phyloP scores from a whole-genome alignment of 1,140 invertebrate species.

The Ectropis grisescens region DNA sequence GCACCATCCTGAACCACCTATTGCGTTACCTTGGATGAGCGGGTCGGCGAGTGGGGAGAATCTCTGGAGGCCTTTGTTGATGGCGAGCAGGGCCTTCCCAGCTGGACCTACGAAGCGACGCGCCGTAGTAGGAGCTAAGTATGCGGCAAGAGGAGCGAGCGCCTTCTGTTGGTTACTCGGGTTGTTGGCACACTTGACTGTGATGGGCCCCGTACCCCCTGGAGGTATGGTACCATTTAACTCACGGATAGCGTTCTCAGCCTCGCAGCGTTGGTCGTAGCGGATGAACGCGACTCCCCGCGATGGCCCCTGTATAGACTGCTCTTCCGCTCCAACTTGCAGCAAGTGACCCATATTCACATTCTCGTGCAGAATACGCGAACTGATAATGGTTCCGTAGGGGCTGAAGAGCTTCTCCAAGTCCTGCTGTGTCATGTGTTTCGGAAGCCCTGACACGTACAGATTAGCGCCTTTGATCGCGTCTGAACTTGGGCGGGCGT shows the following conservation, averaged over 20 bases:
- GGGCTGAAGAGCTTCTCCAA: slow-evolving; percentile 86
- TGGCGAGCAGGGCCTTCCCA: slow-evolving; percentile 85
- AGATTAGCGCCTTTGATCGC: slow-evolving; percentile 92
- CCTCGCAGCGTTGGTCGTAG: slow-evolving; percentile 74
- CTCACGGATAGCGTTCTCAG: slow-evolving; percentile 73
- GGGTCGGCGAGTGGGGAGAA: slow-evolving; percentile 86
- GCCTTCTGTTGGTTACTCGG: slow-evolving; percentile 73
- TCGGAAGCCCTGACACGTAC: slow-evolving; percentile 89
- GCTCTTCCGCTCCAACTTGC: slow-evolving; percentile 55
- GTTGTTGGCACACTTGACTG: slow-evolving; percentile 75
- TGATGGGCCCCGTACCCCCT: slow-evolving; percentile 72
- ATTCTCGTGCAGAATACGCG: slow-evolving; percentile 89
- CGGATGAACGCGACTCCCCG: slow-evolving; percentile 74
- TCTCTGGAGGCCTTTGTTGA: slow-evolving; percentile 91
- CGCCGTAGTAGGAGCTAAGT: slow-evolving; percentile 66
- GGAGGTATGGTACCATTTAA: slow-evolving; percentile 73
- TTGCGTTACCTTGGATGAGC: slow-evolving; percentile 81
- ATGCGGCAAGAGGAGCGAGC: slow-evolving; percentile 61
- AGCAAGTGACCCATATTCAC: slow-evolving; percentile 75
- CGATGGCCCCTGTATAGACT: slow-evolving; percentile 64
- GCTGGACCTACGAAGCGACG: slow-evolving; percentile 68
- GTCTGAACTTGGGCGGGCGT: slow-evolving; percentile 89
- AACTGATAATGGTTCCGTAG: slow-evolving; percentile 89
- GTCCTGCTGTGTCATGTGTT: slow-evolving; percentile 88
- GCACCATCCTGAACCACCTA: slow-evolving; percentile 87